Conservation (phyloP, 2,113 vertebrate genomes). For the Pica pica region DNA sequence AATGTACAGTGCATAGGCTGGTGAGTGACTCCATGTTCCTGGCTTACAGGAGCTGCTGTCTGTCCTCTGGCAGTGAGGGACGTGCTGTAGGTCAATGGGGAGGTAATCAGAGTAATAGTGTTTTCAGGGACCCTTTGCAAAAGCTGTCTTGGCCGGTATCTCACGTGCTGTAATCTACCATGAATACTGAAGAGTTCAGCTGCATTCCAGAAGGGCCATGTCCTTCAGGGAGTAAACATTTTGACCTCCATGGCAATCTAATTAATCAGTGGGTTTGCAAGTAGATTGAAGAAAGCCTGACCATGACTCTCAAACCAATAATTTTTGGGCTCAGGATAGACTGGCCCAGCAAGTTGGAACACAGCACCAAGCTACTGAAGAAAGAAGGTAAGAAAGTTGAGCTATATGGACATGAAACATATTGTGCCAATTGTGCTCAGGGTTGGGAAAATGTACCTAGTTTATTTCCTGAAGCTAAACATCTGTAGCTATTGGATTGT, state of each 20-base stretch:
- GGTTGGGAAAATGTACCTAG: background rate
- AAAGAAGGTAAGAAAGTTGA: background rate
- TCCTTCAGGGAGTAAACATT: background rate
- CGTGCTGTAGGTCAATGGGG: background rate
- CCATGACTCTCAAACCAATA: background rate
- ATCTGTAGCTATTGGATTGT: background rate
- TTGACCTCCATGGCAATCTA: background rate
- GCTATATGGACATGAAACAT: background rate
- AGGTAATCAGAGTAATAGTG: background rate
- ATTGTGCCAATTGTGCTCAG: background rate
- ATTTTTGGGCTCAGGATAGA: background rate
- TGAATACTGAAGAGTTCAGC: background rate
- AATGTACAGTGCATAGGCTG: background rate
- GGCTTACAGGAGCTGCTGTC: background rate
- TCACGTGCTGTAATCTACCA: background rate
- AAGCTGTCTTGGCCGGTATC: background rate
- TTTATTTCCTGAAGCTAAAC: background rate
- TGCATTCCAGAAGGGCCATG: background rate
- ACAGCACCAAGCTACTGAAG: background rate
- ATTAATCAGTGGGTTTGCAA: background rate
- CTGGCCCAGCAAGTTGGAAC: background rate
- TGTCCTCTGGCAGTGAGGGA: background rate
- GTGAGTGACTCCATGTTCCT: background rate
- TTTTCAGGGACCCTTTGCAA: background rate
- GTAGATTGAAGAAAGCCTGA: background rate